These are phyloP conservation scores for Eurytoma californica DNA, from an alignment of 2,888 invertebrate species.

Conservation along the genomic window DNA sequence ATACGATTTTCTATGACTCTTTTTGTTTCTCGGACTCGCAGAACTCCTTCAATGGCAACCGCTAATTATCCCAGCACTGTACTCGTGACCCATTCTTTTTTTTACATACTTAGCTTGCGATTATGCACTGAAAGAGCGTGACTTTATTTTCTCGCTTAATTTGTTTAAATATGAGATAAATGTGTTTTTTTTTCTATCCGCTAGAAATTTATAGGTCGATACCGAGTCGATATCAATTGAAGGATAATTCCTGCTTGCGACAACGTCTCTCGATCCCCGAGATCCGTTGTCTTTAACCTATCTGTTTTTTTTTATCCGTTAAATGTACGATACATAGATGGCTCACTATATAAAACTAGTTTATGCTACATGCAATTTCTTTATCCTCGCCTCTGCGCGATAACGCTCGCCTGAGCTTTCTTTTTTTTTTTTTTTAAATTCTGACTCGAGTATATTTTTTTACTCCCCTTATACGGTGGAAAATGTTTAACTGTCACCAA, in stretches of 20 bases:
- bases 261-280: slow-evolving; percentile 15
- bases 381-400: slow-evolving; percentile 52
- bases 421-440: slow-evolving; percentile 52
- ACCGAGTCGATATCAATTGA: slow-evolving; percentile 14
- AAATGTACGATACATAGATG: slow-evolving; percentile 63
- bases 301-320: slow-evolving; percentile 49
- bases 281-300: neutral
- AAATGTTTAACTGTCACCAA: no score
- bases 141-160: neutral
- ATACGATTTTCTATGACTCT: slow-evolving; percentile 62
- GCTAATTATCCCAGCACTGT: neutral
- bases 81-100: neutral
- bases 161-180: slow-evolving; percentile 1
- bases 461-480: no score
- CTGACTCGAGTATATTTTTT: neutral
- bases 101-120: neutral
- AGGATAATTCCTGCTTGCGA: neutral
- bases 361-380: slow-evolving; percentile 64
- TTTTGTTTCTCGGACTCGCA: slow-evolving; percentile 7
- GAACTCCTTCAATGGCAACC: slow-evolving; percentile 3
- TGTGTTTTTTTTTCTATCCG: slow-evolving; percentile 27
- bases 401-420: slow-evolving; percentile 64
- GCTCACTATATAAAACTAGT: slow-evolving; percentile 71
- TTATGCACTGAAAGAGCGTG: neutral
- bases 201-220: slow-evolving; percentile 21